A percentile compares a stretch with the other conserved stretches of the same genome.
Conservation (phyloP, 2,797 vertebrate species). For the Esox lucius region DNA sequence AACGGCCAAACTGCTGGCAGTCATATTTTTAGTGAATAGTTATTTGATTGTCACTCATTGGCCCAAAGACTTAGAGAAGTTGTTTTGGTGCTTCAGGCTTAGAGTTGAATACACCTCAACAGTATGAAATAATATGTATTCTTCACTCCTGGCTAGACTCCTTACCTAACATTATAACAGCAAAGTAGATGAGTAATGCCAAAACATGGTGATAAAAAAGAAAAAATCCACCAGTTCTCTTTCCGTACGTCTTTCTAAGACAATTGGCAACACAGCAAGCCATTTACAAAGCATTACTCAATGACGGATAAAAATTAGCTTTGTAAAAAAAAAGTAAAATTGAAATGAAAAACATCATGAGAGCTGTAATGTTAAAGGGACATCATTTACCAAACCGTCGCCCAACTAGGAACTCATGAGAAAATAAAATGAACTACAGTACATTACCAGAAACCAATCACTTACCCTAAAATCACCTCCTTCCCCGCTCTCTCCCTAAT, state of each 20-base stretch:
- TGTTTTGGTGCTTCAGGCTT: neutral
- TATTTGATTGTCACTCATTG: neutral
- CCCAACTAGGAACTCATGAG: neutral
- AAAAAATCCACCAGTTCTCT: neutral
- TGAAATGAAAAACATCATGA: slow-evolving; percentile 9
- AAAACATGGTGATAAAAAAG: neutral
- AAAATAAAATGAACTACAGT: neutral
- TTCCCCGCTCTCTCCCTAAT: neutral
- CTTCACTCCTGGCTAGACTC: neutral
- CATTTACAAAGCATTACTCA: slow-evolving; percentile 4
- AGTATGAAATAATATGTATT: neutral
- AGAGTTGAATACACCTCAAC: neutral
- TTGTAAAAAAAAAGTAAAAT: neutral
- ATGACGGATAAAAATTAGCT: slow-evolving; percentile 6
- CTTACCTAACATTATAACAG: neutral
- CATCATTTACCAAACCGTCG: neutral
- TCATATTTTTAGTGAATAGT: neutral
- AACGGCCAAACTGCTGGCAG: neutral
- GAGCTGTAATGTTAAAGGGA: neutral
- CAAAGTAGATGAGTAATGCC: slow-evolving; percentile 2
- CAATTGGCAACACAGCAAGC: neutral
- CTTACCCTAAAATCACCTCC: neutral
- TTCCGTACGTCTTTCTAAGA: neutral
- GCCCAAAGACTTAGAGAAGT: neutral
- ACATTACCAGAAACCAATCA: slow-evolving; percentile 3